Evolutionary conservation across 30 jellyfish, hydroid and myxozoan genomes (phyloP), one percentile per base, ranked within the genome.

Genomic region (Aurelia aurita complex sp. Pacific): DNA sequence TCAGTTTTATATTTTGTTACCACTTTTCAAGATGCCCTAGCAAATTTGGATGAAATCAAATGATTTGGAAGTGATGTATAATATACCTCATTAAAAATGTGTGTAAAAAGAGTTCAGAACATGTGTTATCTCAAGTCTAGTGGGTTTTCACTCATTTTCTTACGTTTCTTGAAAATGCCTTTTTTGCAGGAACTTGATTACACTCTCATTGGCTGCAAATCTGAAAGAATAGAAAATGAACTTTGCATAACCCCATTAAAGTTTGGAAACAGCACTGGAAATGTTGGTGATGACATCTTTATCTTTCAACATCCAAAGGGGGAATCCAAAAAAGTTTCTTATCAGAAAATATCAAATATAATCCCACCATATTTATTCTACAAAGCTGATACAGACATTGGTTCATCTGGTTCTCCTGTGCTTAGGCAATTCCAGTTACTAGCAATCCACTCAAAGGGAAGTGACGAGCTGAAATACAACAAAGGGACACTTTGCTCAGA

Each of bases 401-500:
- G 99, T 8, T 94, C 99, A 17, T 94, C 99, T 19, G 99, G 99
- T 1, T 87, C 97, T 32, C 98, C 96, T 1, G 99, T 94, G 14
- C 65, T 94, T 2, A 69, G 90, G 54, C 76, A 85, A 68, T 90
- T 80, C 52, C 84, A 89, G 67, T 80, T 86, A 65, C 38, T 94
- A 18, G 99, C 97, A 1, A 60, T 94, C 38, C 99, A 94, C 77
- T 89, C 97, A 8, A 89, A 94, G 82, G 99, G 99, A 11, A 69
- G 97, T 86, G 97, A 89, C 76, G 57, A 80, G 2, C 67, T 52
- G 57, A 89, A 55, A 54, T 89, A 94, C 87, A 94, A 94, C 69
- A 94, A 94, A 81, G 99, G 99, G 74, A 89, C 96, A 1, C 83
- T 94, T 38, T 89, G 95, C 75, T 67, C 93, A 71, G 99, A 89